Evolutionary conservation across 1,140 invertebrate genomes (phyloP).

Genomic region (Cotesia glomerata): DNA sequence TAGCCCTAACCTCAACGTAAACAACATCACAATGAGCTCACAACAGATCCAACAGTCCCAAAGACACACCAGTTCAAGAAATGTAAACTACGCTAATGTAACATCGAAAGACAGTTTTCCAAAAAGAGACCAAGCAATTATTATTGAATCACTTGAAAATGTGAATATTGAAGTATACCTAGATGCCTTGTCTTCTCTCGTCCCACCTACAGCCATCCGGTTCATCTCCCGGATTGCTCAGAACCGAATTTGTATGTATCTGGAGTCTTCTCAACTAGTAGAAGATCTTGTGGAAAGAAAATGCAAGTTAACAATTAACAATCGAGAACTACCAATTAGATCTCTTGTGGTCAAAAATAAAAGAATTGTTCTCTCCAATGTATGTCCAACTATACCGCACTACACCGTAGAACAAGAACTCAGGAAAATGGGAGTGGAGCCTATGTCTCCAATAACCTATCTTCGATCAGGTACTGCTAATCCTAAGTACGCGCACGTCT

Average conservation of each 20-base stretch:
- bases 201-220: constrained; percentile 6
- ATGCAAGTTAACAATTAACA: constrained; percentile 18
- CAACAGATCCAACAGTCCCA: too few species aligned
- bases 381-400: constrained; percentile 28
- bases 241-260: constrained; percentile 31
- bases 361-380: constrained; percentile 34
- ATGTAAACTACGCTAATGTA: too few species aligned
- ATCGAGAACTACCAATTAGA: constrained; percentile 7
- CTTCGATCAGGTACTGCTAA: constrained; percentile 2
- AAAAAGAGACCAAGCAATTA: constrained; percentile 32
- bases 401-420: not conserved
- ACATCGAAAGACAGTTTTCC: not conserved
- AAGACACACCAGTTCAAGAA: too few species aligned
- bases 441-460: constrained; percentile 3
- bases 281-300: constrained; percentile 17
- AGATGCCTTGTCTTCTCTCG: constrained; percentile 11
- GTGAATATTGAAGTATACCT: constrained; percentile 26
- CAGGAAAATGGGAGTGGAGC: not conserved
- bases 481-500: constrained; percentile 1
- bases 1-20: too few species aligned
- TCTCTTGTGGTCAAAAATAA: constrained; percentile 28
- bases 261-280: constrained; percentile 11
- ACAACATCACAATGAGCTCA: too few species aligned
- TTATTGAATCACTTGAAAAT: constrained; percentile 27
- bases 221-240: not conserved